phyloP scores from a whole-genome alignment of 1,140 invertebrate species.

The Drosophila quadrilineata region DNA sequence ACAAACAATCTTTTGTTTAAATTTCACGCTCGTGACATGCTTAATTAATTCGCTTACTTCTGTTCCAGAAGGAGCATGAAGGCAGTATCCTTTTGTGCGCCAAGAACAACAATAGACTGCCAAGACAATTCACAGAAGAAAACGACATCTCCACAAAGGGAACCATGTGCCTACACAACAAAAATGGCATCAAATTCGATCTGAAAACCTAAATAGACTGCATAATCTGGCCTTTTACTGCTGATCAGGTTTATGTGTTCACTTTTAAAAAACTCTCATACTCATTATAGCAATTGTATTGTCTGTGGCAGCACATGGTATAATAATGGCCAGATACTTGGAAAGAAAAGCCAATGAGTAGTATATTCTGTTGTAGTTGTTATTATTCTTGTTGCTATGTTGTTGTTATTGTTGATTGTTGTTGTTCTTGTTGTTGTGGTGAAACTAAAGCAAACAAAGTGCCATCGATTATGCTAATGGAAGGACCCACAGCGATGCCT shows the following conservation, averaged over 20 bases:
- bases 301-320: too few species aligned
- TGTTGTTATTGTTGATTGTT: not conserved
- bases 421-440: constrained; percentile 8
- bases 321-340: too few species aligned
- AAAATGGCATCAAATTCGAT: not conserved
- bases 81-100: constrained; percentile 8
- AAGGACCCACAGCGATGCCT: constrained; percentile 12
- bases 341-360: too few species aligned
- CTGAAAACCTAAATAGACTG: too few species aligned
- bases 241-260: too few species aligned
- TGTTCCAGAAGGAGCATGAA: not conserved
- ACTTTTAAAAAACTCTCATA: too few species aligned
- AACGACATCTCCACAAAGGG: too few species aligned
- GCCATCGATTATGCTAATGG: constrained; percentile 72
- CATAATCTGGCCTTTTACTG: too few species aligned
- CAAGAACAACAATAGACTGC: constrained; percentile 9
- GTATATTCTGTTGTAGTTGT: not conserved
- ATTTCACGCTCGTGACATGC: constrained; percentile 66
- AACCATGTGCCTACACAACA: constrained; percentile 18
- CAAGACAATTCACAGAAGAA: too few species aligned
- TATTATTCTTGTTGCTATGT: not conserved
- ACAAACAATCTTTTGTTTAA: constrained; percentile 59
- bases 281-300: too few species aligned
- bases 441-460: constrained; percentile 50
- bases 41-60: constrained; percentile 74